Conservation (phyloP, 2,797 vertebrate species). For the Anas bahamensis region DNA sequence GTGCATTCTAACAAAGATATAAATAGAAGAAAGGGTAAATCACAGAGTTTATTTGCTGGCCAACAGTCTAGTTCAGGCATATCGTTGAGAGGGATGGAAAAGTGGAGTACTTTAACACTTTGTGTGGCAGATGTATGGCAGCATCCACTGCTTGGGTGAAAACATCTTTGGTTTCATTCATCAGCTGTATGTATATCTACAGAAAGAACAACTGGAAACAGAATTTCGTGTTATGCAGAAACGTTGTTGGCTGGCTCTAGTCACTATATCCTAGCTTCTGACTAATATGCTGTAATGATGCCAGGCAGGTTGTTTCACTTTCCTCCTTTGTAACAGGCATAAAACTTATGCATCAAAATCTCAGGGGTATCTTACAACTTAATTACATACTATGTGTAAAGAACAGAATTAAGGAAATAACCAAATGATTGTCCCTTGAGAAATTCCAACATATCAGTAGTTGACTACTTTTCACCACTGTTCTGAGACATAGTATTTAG, state of each 20-base stretch:
- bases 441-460: background rate
- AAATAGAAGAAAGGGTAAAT: background rate
- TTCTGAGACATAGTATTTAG: background rate
- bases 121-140: background rate
- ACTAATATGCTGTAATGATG: background rate
- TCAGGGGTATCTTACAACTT: background rate
- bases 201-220: background rate
- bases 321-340: background rate
- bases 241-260: background rate
- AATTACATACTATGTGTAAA: background rate
- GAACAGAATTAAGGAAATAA: background rate
- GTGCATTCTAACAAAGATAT: background rate
- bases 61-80: background rate
- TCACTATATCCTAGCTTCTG: background rate
- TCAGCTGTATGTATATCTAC: background rate
- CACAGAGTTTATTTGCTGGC: background rate
- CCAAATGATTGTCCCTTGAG: background rate
- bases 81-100: background rate
- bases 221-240: background rate
- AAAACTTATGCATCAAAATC: background rate
- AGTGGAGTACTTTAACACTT: background rate
- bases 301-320: background rate
- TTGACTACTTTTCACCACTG: background rate
- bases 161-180: background rate
- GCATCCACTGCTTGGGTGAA: background rate